Base-by-base conservation (phyloP, 1,140 invertebrate species). In the Phocides pigmalion region DNA sequence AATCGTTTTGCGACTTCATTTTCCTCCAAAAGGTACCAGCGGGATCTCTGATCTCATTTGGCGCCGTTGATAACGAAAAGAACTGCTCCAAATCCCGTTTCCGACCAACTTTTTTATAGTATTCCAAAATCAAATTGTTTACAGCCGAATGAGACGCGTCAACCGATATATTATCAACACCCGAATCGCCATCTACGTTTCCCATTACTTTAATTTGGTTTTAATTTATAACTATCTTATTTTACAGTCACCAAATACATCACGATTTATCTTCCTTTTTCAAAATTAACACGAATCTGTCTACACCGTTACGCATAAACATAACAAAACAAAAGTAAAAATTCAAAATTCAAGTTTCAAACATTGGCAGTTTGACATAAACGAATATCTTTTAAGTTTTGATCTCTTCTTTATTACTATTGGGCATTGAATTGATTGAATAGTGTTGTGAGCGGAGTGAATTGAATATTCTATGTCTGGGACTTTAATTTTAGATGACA, bases 71-170 rank as follows among this genome's bases (percentile, higher is more conserved):
- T 71, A 89, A 64, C 8, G 89, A 91, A 70, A 91, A 91, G 72
- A 83, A 92, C 35, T 91, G 89, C 53, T 92, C 89, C 37, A 91
- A 82, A 65, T 90, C 89, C 42, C 89, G 68, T 68, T 91, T 90
- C 15, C 76, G 80, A 11, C 90, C 90, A 77, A 92, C 91, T 56
- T 90, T 89, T 73, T 89, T 89, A 58, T 90, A 91, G 64, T 92
- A 92, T 64, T 92, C 83, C 39, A 90, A 72, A 64, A 92, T 86
- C 56, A 80, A 72, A 28, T 78, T 76, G 56, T 88, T 92, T 15
- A 92, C 74, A 32, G 82, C 81, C 8, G 78, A 71, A 32, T 63
- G 56, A 25, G 80, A 71, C 42, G 70, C 76, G 19, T 72, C 71
- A 49, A 39, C 39, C 19, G 46, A 50, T 50, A 62, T 50, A 46